Conservation (phyloP, 2,888 invertebrate species). For the Mythimna vitellina region DNA sequence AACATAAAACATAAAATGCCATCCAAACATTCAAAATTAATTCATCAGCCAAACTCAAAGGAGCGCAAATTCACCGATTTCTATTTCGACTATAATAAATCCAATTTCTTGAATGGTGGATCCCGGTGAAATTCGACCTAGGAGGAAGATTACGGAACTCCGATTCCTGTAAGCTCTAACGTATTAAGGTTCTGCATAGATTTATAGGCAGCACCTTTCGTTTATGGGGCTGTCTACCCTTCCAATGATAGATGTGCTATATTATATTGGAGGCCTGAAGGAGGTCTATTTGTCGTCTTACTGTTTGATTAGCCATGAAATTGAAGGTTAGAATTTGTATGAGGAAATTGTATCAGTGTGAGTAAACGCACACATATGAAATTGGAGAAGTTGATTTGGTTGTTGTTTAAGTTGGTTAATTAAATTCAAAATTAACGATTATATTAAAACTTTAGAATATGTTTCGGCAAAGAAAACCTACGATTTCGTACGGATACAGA, state of each 20-base stretch:
- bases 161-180: constrained; percentile 56
- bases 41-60: constrained; percentile 49
- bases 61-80: constrained; percentile 44
- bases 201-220: constrained; percentile 65
- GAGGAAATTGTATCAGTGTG: constrained; percentile 1
- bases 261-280: constrained; percentile 46
- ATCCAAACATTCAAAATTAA: constrained; percentile 23
- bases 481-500: background rate
- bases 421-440: background rate
- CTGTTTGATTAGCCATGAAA: constrained; percentile 64
- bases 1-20: constrained; percentile 23
- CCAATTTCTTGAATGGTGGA: constrained; percentile 45
- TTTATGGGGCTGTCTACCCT: constrained; percentile 60
- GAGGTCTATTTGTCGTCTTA: constrained; percentile 59
- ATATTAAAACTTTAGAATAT: background rate
- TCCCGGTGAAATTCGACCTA: constrained; percentile 49
- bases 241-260: constrained; percentile 65
- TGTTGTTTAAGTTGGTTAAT: background rate
- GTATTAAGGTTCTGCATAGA: constrained; percentile 64
- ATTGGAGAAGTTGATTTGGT: background rate
- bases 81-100: constrained; percentile 56
- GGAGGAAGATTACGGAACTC: constrained; percentile 50
- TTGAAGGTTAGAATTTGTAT: constrained; percentile 46
- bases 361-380: background rate
- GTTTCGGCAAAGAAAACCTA: background rate